Evolutionary conservation across 1,140 invertebrate genomes (phyloP), one percentile per base, ranked within the genome.

Genomic region (Drosophila micromelanica): DNA sequence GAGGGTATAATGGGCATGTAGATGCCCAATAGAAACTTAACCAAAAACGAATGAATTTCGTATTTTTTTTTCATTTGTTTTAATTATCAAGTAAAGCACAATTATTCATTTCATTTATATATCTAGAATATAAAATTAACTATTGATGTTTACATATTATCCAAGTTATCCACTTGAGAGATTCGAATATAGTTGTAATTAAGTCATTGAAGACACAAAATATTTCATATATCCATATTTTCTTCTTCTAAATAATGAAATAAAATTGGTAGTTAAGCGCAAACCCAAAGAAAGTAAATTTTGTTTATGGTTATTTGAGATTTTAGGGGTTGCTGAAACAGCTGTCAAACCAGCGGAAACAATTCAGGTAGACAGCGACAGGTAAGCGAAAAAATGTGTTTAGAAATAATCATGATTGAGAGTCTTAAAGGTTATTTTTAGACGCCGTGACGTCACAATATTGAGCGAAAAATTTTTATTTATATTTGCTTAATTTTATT

Each of bases 1-100:
- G 76, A 71, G 12, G 65, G 63, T 3, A 64, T 86, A 15, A 15
- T 86, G 45, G 81, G 81, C 46, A 78, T 86, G 9, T 85, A 76
- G 40, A 9, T 3, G 52, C 32, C 27, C 13, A 52, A 37, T 37
- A 0, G 5, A 32, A 32, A 32, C 1, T 0, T 7, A 20, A 7
- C 32, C 11, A n/a, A 23, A 27, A 3, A 17, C 2, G n/a, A 20
- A 15, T 20, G 11, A 43, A 38, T 17, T 37, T 11, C 20, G 20
- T 27, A 38, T 43, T 30, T 65, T 40, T 30, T 32, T 55, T 43
- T 13, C 27, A 3, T 37, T 37, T 9, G 12, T 37, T 15, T 45
- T 20, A 23, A 23, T 23, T 23, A 3, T 23, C 2, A 23, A 23
- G 20, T 2, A 3, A 3, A 27, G 0, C 5, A 27, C 27, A 32